Base-by-base conservation (phyloP, 1,140 invertebrate species). In the Drosophila truncata region DNA sequence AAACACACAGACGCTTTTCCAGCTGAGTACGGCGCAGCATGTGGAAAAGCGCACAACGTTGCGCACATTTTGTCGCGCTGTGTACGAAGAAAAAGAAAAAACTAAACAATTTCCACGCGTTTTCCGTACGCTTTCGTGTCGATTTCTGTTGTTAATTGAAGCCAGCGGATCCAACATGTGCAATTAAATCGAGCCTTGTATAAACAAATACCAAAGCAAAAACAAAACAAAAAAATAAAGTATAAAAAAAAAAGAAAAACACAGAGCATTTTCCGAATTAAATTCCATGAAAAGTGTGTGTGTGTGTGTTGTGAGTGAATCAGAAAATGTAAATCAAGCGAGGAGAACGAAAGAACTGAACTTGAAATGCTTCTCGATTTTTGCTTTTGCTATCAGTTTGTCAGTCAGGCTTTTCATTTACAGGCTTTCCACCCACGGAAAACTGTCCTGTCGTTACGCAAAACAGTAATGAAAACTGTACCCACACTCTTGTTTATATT, bases 1-100 rank as follows among this genome's bases (percentile, higher is more conserved):
- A 81, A 74, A 31, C 54, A 33, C 29, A 31, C 47, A 74, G 39
- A 73, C 67, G 80, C 66, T 87, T 88, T 84, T 87, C 84, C 80
- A 87, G 85, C 84, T 90, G 85, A 88, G 83, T 87, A 84, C 80
- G 72, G 78, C 72, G 69, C 80, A 88, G 84, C 85, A 83, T 87
- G 83, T 87, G 80, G 84, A 87, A 80, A 74, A 84, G 84, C 84
- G 80, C 80, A 87, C 80, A 87, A 70, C 84, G 63, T 50, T 77
- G 76, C 81, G 55, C 62, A 71, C 82, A 69, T 78, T 70, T 88
- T 80, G 60, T 78, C 47, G 64, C 74, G 57, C 58, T 67, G 71
- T 58, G 74, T 78, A 69, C 29, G 66, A 58, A 18, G 13, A 64
- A 52, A 27, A 57, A 42, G 37, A 41, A 52, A 60, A 72, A 41